These are phyloP conservation scores for Cataglyphis rosenhaueri DNA, from an alignment of 2,888 invertebrate species.

Conservation along the genomic window DNA sequence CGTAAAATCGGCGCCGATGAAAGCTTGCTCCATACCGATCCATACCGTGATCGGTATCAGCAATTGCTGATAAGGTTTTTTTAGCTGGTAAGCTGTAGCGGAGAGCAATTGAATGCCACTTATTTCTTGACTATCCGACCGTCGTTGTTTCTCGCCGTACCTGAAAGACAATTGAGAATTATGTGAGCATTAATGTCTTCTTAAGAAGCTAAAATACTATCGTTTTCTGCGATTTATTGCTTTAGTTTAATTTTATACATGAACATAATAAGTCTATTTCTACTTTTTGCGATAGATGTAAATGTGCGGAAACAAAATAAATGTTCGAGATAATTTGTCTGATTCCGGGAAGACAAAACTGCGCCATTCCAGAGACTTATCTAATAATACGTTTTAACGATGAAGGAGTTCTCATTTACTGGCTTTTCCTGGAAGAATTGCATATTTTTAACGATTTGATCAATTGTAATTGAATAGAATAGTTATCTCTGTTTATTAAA, in stretches of 20 bases:
- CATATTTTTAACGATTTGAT: not conserved
- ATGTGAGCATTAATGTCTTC: not conserved
- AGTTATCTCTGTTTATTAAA: not conserved
- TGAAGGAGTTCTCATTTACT: slow-evolving; percentile 27
- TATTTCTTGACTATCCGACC: slow-evolving; percentile 91
- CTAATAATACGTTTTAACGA: slow-evolving; percentile 38
- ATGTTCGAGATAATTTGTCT: not conserved
- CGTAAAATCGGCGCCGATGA: slow-evolving; percentile 96
- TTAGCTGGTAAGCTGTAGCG: slow-evolving; percentile 95
- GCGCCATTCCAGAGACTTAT: not conserved
- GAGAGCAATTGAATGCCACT: slow-evolving; percentile 93
- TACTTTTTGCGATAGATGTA: not conserved
- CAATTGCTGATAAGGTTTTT: slow-evolving; percentile 96
- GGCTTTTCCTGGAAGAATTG: slow-evolving; percentile 27
- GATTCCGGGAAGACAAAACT: slow-evolving; percentile 37
- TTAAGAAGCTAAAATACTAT: slow-evolving; percentile 14
- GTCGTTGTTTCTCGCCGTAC: slow-evolving; percentile 94
- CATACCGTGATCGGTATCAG: slow-evolving; percentile 98
- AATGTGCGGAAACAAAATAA: slow-evolving; percentile 4
- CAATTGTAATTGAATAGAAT: slow-evolving; percentile 26
- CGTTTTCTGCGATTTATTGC: not conserved
- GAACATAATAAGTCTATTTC: not conserved
- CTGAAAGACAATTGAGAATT: slow-evolving; percentile 84
- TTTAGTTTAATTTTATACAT: not conserved
- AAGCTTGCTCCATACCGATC: slow-evolving; percentile 99